Conservation (phyloP, 2,888 invertebrate genomes). For the Acrocera orbiculus region DNA sequence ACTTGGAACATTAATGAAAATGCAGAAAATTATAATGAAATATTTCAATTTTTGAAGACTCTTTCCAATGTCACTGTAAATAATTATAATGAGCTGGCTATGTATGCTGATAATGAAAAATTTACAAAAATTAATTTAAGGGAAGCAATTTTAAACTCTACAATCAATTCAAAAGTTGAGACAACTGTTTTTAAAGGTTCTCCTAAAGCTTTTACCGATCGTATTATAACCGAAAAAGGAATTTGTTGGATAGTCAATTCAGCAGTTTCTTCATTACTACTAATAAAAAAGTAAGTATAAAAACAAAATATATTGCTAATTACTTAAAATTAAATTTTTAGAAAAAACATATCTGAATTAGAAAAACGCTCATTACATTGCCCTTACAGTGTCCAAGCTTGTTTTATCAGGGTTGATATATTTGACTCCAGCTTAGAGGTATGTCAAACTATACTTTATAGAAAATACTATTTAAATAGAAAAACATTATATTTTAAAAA, state of each 20-base stretch:
- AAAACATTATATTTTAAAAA: too few relatives aligned
- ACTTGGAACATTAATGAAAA: conserved; percentile 30
- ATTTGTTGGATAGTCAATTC: conserved; percentile 47
- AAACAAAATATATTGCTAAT: too few relatives aligned
- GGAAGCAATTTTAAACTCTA: conserved; percentile 21
- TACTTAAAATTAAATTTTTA: conserved; percentile 5
- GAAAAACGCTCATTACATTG: conserved; percentile 19
- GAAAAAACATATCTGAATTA: conserved; percentile 14
- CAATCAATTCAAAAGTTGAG: too few relatives aligned
- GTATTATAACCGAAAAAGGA: conserved; percentile 50
- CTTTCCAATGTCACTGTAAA: conserved; percentile 32
- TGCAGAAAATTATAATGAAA: conserved; percentile 32
- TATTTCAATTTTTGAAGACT: conserved; percentile 31
- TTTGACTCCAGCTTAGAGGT: too few relatives aligned
- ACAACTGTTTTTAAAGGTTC: too few relatives aligned
- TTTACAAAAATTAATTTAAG: conserved; percentile 30
- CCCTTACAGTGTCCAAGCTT: conserved; percentile 25
- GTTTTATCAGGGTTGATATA: conserved; percentile 26
- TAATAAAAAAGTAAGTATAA: too few relatives aligned
- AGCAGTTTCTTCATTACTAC: conserved; percentile 21
- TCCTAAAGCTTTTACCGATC: too few relatives aligned
- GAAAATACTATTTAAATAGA: too few relatives aligned
- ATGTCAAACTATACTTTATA: too few relatives aligned
- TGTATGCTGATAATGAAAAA: conserved; percentile 29
- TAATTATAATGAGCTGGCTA: conserved; percentile 27